phyloP scores from a whole-genome alignment of 2,113 vertebrate species.

The Xyrauchen texanus region DNA sequence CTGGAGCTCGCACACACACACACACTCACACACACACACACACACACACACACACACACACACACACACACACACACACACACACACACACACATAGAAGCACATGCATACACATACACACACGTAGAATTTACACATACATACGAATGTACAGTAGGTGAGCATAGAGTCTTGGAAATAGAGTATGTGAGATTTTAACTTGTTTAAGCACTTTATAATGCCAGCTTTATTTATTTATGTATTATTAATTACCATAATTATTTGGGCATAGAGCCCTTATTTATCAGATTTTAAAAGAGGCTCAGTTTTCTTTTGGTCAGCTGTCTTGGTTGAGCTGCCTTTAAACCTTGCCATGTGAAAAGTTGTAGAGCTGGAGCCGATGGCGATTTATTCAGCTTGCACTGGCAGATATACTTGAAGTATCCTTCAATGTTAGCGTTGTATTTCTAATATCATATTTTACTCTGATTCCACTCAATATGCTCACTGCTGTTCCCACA shows the following conservation, averaged over 20 bases:
- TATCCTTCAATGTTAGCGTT: no score
- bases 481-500: slow-evolving; percentile 5
- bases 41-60: slow-evolving; percentile 51
- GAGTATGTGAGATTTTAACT: not conserved
- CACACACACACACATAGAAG: not conserved
- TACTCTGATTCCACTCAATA: not conserved
- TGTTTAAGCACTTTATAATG: slow-evolving; percentile 79
- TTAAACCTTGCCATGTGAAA: no score
- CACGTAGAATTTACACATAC: no score
- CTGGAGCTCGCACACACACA: slow-evolving; percentile 59
- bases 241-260: not conserved
- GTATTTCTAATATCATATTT: no score
- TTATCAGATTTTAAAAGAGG: not conserved
- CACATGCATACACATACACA: no score
- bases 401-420: no score
- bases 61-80: slow-evolving; percentile 30
- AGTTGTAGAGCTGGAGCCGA: no score
- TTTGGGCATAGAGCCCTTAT: not conserved
- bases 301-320: no score
- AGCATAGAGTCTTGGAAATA: not conserved
- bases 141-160: no score
- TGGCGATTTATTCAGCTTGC: no score
- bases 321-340: no score
- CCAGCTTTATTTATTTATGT: not conserved
- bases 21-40: slow-evolving; percentile 39